Evolutionary conservation across 2,888 invertebrate genomes (phyloP), one percentile per base, ranked within the genome.

Genomic region (Lycophotia porphyrea): DNA sequence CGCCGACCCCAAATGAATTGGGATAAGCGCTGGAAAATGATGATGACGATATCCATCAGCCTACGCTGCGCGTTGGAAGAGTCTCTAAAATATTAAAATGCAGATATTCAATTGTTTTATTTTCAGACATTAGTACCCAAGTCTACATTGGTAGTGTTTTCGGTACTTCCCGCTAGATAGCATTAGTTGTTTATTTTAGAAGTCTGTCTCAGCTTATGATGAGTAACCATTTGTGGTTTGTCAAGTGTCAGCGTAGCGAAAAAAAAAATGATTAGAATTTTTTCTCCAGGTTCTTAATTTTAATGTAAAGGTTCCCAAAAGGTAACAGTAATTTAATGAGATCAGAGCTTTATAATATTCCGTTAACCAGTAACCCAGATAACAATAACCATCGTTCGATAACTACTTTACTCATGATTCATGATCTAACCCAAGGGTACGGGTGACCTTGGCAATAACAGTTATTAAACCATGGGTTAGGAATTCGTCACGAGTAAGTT

Each of bases 401-500:
- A 42, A 60, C 42, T 15, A 76, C 24, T n/a, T 47, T 61, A 61
- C 63, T 68, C 31, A 72, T 83, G 60, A 79, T 39, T 70, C 21
- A 83, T 84, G 83, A 75, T 73, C 55, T 81, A 74, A 78, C 70
- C 58, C 5, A 60, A 76, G 61, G 71, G 61, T 86, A 78, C 21
- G 39, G 65, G 67, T 73, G 71, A 77, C 76, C 76, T 76, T 72
- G 68, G 27, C 3, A 42, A 81, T 70, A 72, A 82, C 82, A 65
- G 86, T 84, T 76, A 75, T 78, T 78, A 77, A 76, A 71, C 70
- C 80, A 75, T 77, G 55, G 34, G 61, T 71, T 77, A 61, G 42
- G 24, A 63, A 87, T 87, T 83, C 77, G 86, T 78, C 76, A 84
- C 75, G 74, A 76, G 44, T 74, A 75, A 86, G 80, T 60, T 77